Percentiles rank a stretch among this genome's conserved stretches.
These are phyloP conservation scores for Palythoa caribaeorum DNA, from an alignment of 92 coral and sea anemone genomes.

Conservation along the genomic window DNA sequence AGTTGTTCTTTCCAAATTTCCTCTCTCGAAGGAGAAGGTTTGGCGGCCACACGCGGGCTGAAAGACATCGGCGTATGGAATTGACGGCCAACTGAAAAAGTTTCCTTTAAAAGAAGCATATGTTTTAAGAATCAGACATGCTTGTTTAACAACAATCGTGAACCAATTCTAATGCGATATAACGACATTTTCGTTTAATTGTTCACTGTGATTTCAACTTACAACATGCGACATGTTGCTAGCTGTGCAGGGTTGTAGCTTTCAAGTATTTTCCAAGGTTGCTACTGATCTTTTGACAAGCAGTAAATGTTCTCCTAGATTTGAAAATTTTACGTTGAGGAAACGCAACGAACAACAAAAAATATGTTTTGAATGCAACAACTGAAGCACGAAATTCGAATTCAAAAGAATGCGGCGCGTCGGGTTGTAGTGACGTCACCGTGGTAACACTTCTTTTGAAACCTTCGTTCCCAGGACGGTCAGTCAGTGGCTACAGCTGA, in stretches of 20 bases:
- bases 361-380: constrained; percentile 28
- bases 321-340: not conserved
- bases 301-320: not conserved
- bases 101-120: constrained; percentile 38
- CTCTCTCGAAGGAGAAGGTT: constrained; percentile 94
- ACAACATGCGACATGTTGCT: constrained; percentile 37
- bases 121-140: not conserved
- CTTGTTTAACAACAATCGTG: not conserved
- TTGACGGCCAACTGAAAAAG: constrained; percentile 32
- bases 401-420: constrained; percentile 54
- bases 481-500: too few species aligned
- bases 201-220: not conserved
- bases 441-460: constrained; percentile 45
- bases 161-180: not conserved
- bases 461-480: not conserved
- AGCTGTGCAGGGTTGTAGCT: not conserved
- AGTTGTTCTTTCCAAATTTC: constrained; percentile 88
- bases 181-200: constrained; percentile 1
- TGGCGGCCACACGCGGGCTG: constrained; percentile 75
- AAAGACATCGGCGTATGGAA: constrained; percentile 93
- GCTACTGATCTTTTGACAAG: not conserved
- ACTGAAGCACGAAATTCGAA: constrained; percentile 48
- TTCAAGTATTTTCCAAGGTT: not conserved
- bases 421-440: constrained; percentile 71
- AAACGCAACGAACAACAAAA: not conserved